A percentile compares a stretch with the other conserved stretches of the same genome.
These are phyloP conservation scores for Aselliscus stoliczkanus DNA, from an alignment of 2,797 vertebrate species.

Conservation along the genomic window DNA sequence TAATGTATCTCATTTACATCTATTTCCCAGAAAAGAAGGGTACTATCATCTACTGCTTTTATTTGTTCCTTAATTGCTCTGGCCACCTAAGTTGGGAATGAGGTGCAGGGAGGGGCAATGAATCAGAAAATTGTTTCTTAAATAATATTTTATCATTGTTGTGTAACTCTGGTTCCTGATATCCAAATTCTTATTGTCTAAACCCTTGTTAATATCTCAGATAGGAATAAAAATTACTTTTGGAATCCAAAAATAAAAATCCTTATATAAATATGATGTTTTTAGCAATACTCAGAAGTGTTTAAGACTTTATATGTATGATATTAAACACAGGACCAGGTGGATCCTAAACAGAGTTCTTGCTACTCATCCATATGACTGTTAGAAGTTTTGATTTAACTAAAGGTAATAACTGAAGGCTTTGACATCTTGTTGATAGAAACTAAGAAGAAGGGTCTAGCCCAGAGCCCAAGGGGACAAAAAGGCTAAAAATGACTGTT, in stretches of 20 bases:
- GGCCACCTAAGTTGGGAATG: background rate
- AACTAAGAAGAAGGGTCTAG: background rate
- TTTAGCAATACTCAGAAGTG: background rate
- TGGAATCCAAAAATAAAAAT: background rate
- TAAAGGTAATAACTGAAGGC: background rate
- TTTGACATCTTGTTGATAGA: background rate
- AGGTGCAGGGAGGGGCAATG: background rate
- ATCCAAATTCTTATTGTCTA: background rate
- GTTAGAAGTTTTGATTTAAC: background rate
- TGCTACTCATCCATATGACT: background rate
- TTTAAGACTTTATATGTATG: background rate
- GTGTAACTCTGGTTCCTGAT: background rate
- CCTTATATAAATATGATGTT: background rate
- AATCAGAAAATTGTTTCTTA: background rate
- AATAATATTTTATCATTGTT: background rate
- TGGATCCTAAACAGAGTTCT: background rate
- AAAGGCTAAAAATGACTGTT: background rate
- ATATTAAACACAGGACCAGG: background rate
- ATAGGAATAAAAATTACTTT: background rate
- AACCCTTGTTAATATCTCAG: background rate
- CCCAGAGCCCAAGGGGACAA: background rate
- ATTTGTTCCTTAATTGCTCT: background rate
- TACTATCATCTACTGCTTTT: background rate
- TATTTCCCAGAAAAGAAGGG: conserved; percentile 8
- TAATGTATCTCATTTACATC: background rate